Conservation (phyloP, 2,888 invertebrate genomes). For the Lysandra coridon region DNA sequence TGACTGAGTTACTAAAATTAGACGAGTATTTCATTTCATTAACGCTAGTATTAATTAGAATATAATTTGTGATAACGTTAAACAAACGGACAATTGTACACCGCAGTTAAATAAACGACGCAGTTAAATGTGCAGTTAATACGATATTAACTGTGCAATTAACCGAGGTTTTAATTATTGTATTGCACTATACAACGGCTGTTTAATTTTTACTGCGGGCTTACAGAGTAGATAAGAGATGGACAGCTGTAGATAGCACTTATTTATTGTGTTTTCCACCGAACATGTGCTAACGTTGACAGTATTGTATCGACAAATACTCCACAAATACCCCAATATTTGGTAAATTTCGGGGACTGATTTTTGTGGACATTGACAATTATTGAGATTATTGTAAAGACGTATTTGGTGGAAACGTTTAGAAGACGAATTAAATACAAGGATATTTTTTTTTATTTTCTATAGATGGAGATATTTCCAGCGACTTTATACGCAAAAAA, state of each 20-base stretch:
- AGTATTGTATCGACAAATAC: slow-evolving; percentile 15
- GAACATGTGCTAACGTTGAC: slow-evolving; percentile 14
- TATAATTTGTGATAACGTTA: slow-evolving; percentile 19
- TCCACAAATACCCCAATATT: neutral
- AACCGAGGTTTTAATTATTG: slow-evolving; percentile 33
- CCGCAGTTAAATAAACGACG: slow-evolving; percentile 31
- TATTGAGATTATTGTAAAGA: neutral
- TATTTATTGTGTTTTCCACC: slow-evolving; percentile 7
- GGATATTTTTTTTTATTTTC: too few relatives aligned
- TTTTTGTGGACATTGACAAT: neutral
- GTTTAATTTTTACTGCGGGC: slow-evolving; percentile 29
- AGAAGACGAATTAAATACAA: too few relatives aligned
- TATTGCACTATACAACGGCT: slow-evolving; percentile 27
- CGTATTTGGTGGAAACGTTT: too few relatives aligned
- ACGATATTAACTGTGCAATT: slow-evolving; percentile 33
- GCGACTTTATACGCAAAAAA: too few relatives aligned
- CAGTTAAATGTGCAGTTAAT: slow-evolving; percentile 33
- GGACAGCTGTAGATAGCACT: slow-evolving; percentile 7
- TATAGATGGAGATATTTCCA: too few relatives aligned
- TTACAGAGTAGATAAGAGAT: slow-evolving; percentile 28
- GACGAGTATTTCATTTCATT: slow-evolving; percentile 11
- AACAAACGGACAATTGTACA: slow-evolving; percentile 32
- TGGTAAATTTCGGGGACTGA: neutral
- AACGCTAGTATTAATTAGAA: slow-evolving; percentile 25
- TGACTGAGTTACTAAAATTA: slow-evolving; percentile 3